Evolutionary conservation across 1,140 invertebrate species (phyloP).

Genomic region (Fopius arisanus): DNA sequence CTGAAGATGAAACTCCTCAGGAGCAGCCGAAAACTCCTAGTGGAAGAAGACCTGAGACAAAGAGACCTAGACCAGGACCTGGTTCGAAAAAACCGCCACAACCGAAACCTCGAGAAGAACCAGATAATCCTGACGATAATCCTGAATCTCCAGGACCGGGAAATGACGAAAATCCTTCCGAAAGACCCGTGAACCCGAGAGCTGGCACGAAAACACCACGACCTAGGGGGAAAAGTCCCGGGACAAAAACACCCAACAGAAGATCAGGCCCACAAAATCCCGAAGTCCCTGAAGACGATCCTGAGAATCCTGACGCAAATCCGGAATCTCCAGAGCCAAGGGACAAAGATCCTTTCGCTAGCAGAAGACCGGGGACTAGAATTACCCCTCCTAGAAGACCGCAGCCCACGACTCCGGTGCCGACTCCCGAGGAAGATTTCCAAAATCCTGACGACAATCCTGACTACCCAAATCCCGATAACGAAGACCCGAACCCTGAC

Average conservation of each 20-base stretch:
- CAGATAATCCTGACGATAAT: neutral
- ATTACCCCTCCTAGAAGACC: too few species aligned
- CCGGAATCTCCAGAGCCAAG: neutral
- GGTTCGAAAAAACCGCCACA: neutral
- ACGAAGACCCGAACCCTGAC: neutral
- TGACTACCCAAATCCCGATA: neutral
- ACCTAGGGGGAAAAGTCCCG: neutral
- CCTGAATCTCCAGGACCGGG: neutral
- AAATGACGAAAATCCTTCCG: neutral
- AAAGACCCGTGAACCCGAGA: neutral
- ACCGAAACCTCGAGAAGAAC: neutral
- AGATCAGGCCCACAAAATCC: neutral
- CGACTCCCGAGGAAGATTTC: neutral
- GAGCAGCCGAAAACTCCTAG: neutral
- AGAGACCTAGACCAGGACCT: neutral
- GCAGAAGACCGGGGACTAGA: too few species aligned
- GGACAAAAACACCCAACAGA: conserved; percentile 10
- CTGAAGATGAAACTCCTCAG: neutral
- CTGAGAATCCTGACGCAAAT: neutral
- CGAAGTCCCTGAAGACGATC: neutral
- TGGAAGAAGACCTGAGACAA: neutral
- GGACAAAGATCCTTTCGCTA: neutral
- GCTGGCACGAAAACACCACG: neutral
- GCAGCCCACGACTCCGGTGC: neutral
- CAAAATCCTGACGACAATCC: neutral